Base-by-base conservation (phyloP, 2,113 vertebrate species). In the Nyctibius bracteatus region DNA sequence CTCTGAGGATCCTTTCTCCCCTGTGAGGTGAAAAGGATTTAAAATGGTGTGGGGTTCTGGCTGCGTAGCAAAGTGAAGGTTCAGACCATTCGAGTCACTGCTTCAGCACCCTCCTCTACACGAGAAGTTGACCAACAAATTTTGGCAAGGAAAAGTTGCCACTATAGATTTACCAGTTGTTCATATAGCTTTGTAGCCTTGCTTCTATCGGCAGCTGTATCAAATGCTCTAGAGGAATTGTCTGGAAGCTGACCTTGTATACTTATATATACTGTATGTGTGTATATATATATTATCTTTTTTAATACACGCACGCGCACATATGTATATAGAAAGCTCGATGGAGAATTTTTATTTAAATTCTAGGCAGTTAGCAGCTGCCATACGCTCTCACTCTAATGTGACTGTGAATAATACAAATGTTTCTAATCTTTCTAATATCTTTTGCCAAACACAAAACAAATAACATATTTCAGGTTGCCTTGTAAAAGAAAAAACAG, bases 371-470 rank as follows among this genome's bases (percentile, higher is more conserved):
- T 80, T 85, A 68, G 68, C 78, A 63, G 74, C 62, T 90, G 71
- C 59, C 44, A 39, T 78, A 22, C 9, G 2, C 39, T 73, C 63
- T 92, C 62, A n/a, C 81, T 87, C 13, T 93, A 46, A 88, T 18
- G 46, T 82, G 82, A 86, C n/a, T 66, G 44, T 80, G 79, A 95
- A 86, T 78, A 87, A 59, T 43, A 63, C 55, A 90, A 91, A 90
- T 0, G 0, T 51, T 90, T 86, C 58, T 86, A 39, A 91, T 85
- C 49, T 91, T 91, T 57, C 39, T 88, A 66, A 72, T 66, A 80
- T 85, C 78, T 91, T 90, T 68, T 93, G 95, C 85, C 92, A 96
- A 85, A 68, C 44, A 90, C 67, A 86, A 71, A 95, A 61, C 74
- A 88, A 91, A 70, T 81, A 93, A 62, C 17, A 4, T 62, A 83